These are phyloP conservation scores for Eristalinus aeneus DNA, from an alignment of 2,888 invertebrate genomes.

Conservation along the genomic window DNA sequence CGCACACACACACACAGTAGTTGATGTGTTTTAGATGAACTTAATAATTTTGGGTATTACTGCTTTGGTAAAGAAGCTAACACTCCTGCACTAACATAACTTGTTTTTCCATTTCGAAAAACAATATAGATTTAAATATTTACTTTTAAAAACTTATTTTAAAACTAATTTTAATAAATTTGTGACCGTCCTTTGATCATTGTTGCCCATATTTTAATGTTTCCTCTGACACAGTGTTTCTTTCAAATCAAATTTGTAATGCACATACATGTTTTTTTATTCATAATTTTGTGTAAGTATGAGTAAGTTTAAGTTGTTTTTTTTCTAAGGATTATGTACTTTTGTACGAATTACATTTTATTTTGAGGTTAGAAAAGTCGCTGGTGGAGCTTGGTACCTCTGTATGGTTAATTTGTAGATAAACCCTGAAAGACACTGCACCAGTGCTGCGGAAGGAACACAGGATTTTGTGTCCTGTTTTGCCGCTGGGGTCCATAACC, in stretches of 20 bases:
- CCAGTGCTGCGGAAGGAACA: too few relatives aligned
- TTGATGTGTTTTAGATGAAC: neutral
- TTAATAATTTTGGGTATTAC: conserved; percentile 19
- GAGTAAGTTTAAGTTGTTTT: neutral
- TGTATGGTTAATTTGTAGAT: too few relatives aligned
- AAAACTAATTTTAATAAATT: neutral
- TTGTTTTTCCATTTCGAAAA: neutral
- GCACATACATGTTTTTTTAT: conserved; percentile 39
- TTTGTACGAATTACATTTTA: neutral
- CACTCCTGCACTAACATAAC: conserved; percentile 9
- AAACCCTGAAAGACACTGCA: too few relatives aligned
- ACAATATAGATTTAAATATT: neutral
- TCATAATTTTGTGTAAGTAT: neutral
- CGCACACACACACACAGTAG: conserved; percentile 20
- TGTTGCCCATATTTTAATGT: conserved; percentile 11
- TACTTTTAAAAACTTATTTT: neutral
- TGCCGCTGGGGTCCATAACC: too few relatives aligned
- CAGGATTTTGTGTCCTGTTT: too few relatives aligned
- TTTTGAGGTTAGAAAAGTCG: too few relatives aligned
- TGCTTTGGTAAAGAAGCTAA: conserved; percentile 9
- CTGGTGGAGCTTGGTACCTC: too few relatives aligned
- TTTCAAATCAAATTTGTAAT: neutral
- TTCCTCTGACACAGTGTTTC: conserved; percentile 7
- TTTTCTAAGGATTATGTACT: neutral
- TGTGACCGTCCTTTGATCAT: neutral